Conservation (phyloP, 53 echinoderm and acorn worm species). For the Henricia sp. region DNA sequence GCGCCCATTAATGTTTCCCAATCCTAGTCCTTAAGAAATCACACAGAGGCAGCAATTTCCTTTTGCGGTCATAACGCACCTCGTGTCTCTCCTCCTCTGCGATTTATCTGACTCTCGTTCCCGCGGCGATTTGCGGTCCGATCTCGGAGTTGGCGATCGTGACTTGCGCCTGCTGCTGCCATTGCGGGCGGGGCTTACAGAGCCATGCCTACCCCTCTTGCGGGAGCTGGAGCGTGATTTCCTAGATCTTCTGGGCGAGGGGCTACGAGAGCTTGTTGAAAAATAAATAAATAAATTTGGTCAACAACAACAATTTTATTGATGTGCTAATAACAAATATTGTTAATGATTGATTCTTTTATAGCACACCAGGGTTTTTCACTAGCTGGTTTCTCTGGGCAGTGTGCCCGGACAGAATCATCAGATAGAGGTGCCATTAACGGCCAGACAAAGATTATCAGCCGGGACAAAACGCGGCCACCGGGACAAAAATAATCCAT, state of each 20-base stretch:
- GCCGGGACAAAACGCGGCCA: no score
- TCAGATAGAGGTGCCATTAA: no score
- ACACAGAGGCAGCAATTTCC: not conserved
- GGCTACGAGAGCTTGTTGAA: constrained; percentile 48
- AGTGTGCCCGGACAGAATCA: no score
- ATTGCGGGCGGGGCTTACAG: constrained; percentile 54
- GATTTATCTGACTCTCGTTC: constrained; percentile 28
- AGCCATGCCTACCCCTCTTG: constrained; percentile 57
- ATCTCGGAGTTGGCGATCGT: constrained; percentile 43
- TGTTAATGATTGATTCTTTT: no score
- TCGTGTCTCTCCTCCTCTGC: constrained; percentile 14
- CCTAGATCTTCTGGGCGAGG: constrained; percentile 49
- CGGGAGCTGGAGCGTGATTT: constrained; percentile 67
- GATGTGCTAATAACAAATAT: no score
- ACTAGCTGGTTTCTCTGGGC: no score
- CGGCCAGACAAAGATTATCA: no score
- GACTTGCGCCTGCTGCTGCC: constrained; percentile 32
- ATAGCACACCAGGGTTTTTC: no score
- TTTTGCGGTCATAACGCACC: not conserved
- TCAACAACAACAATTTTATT: no score
- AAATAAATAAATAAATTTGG: not conserved
- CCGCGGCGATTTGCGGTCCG: constrained; percentile 41
- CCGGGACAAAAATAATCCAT: no score
- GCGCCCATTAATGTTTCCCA: no score
- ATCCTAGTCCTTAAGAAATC: no score